These are phyloP conservation scores for Drosophila lacteicornis DNA, from an alignment of 1,140 invertebrate genomes.

Conservation along the genomic window DNA sequence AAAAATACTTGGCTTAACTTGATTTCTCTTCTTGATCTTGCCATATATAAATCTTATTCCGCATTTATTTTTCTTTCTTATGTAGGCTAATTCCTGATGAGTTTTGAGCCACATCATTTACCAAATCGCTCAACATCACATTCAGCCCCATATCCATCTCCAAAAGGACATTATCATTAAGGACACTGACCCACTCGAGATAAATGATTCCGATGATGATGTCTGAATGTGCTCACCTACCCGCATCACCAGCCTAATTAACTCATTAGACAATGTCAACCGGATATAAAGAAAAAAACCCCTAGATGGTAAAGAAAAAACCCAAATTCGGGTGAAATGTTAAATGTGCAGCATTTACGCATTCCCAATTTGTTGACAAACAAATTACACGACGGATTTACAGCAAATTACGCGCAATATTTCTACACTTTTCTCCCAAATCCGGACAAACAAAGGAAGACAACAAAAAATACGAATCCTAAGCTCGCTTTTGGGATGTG, in stretches of 20 bases:
- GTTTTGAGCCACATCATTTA: conserved; percentile 32
- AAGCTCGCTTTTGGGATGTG: conserved; percentile 55
- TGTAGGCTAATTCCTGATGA: background rate
- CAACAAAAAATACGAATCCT: conserved; percentile 16
- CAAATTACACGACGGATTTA: conserved; percentile 80
- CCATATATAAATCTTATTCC: background rate
- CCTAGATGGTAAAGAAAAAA: conserved; percentile 1
- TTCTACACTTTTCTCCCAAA: conserved; percentile 75
- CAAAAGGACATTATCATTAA: conserved; percentile 40
- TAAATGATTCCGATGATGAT: conserved; percentile 45
- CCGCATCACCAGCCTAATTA: conserved; percentile 73
- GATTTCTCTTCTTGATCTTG: too few relatives aligned
- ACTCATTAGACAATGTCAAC: conserved; percentile 82
- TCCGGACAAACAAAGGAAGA: conserved; percentile 51
- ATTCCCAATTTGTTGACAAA: conserved; percentile 80
- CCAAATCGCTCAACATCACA: conserved; percentile 21
- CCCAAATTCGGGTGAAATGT: conserved; percentile 44
- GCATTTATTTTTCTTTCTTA: background rate
- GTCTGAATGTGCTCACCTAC: conserved; percentile 48
- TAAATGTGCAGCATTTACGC: conserved; percentile 79
- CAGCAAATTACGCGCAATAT: conserved; percentile 78
- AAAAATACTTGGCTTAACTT: background rate
- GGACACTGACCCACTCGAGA: conserved; percentile 52
- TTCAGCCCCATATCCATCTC: conserved; percentile 29
- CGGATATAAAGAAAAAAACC: conserved; percentile 17